Evolutionary conservation across 2,888 invertebrate species (phyloP).

Genomic region (Ferrisia virgata): DNA sequence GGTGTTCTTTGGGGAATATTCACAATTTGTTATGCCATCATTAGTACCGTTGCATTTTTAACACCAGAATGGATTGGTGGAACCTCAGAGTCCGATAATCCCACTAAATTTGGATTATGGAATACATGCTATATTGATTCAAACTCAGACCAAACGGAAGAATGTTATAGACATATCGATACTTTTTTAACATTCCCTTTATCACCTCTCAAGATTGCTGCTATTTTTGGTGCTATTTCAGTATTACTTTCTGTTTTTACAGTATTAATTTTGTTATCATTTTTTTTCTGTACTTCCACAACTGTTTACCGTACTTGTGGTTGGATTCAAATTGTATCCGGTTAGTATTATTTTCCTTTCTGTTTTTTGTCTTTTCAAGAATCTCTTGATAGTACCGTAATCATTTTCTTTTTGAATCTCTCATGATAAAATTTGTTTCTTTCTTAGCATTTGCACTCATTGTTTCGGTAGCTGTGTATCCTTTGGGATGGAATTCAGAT

Average conservation of each 20-base stretch:
- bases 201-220: slow-evolving; percentile 80
- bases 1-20: slow-evolving; percentile 97
- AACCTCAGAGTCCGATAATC: slow-evolving; percentile 71
- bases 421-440: slow-evolving; percentile 45
- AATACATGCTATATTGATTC: slow-evolving; percentile 69
- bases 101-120: slow-evolving; percentile 91
- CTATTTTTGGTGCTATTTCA: slow-evolving; percentile 82
- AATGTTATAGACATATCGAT: slow-evolving; percentile 80
- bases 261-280: slow-evolving; percentile 82
- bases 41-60: slow-evolving; percentile 90
- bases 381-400: no score
- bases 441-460: slow-evolving; percentile 79
- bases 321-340: slow-evolving; percentile 92
- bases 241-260: slow-evolving; percentile 81
- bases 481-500: slow-evolving; percentile 85
- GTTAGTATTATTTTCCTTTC: slow-evolving; percentile 61
- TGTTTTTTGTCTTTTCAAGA: background rate
- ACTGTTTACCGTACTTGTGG: slow-evolving; percentile 90
- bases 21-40: slow-evolving; percentile 94
- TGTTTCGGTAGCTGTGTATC: slow-evolving; percentile 82
- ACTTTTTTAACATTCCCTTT: slow-evolving; percentile 79
- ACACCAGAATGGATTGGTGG: slow-evolving; percentile 87
- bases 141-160: slow-evolving; percentile 70
- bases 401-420: background rate
- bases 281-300: slow-evolving; percentile 89